A percentile compares a stretch with the other conserved stretches of the same genome.
Conservation (phyloP, 2,888 invertebrate genomes). For the Eupeodes luniger region DNA sequence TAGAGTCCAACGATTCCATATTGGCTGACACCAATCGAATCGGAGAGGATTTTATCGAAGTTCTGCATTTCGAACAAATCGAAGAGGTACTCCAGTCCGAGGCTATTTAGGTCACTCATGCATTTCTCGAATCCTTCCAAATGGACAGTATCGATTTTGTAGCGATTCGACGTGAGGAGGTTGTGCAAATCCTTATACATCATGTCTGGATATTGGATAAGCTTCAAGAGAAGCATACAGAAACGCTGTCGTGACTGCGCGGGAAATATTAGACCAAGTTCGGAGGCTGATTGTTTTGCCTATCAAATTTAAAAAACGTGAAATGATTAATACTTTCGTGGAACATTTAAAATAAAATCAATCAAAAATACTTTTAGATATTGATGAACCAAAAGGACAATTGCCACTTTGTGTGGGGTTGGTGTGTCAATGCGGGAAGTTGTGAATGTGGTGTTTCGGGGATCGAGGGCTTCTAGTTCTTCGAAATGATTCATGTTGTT, state of each 20-base stretch:
- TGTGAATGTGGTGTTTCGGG: conserved; percentile 78
- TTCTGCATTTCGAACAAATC: conserved; percentile 88
- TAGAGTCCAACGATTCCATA: conserved; percentile 88
- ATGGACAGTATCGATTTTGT: conserved; percentile 81
- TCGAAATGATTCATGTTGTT: conserved; percentile 80
- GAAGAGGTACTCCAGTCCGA: conserved; percentile 88
- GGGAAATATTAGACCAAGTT: conserved; percentile 81
- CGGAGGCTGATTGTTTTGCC: conserved; percentile 81
- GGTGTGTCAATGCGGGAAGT: conserved; percentile 84
- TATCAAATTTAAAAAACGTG: conserved; percentile 52
- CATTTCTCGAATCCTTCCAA: conserved; percentile 86
- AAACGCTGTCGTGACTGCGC: conserved; percentile 90
- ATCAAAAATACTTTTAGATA: conserved; percentile 87
- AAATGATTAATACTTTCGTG: neutral
- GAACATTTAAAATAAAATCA: neutral
- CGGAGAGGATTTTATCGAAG: conserved; percentile 87
- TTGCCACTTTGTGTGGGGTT: conserved; percentile 92
- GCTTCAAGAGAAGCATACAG: conserved; percentile 91
- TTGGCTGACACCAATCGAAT: conserved; percentile 83
- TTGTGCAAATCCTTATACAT: conserved; percentile 88
- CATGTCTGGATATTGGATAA: conserved; percentile 92
- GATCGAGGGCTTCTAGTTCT: conserved; percentile 82
- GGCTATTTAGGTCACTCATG: conserved; percentile 84
- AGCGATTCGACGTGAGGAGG: conserved; percentile 85
- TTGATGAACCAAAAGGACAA: conserved; percentile 90